Conservation (phyloP, 1,140 invertebrate species). For the Drosophila lacteicornis region DNA sequence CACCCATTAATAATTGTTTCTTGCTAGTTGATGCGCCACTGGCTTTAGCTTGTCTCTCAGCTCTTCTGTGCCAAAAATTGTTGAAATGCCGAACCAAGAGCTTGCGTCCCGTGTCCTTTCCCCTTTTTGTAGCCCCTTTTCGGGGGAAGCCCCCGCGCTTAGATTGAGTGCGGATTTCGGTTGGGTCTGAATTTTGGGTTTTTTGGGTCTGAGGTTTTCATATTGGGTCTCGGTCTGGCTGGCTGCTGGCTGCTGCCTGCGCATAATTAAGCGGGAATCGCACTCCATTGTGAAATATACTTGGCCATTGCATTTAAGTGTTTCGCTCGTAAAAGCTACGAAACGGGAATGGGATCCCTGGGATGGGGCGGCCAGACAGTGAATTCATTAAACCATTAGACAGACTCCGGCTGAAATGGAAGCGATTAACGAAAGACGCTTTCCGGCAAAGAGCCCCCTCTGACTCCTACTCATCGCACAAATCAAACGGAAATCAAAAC, state of each 20-base stretch:
- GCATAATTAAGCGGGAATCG: constrained; percentile 68
- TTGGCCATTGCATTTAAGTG: constrained; percentile 62
- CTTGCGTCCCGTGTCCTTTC: constrained; percentile 47
- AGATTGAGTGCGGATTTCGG: constrained; percentile 32
- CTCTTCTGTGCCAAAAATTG: constrained; percentile 48
- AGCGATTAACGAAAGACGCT: constrained; percentile 54
- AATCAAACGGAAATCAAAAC: constrained; percentile 68
- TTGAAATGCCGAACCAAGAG: constrained; percentile 38
- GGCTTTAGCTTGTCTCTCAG: constrained; percentile 54
- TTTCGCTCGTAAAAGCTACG: constrained; percentile 47
- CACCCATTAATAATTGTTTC: constrained; percentile 59
- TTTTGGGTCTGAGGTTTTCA: constrained; percentile 4
- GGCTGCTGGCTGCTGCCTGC: constrained; percentile 40
- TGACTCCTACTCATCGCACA: constrained; percentile 5
- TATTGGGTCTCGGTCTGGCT: constrained; percentile 22
- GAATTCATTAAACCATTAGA: constrained; percentile 69
- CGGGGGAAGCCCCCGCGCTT: not conserved
- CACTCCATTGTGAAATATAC: constrained; percentile 53
- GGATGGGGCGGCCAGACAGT: constrained; percentile 25
- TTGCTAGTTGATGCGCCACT: constrained; percentile 51
- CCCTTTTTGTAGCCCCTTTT: constrained; percentile 13
- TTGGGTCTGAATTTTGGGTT: constrained; percentile 5
- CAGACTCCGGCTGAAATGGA: constrained; percentile 26
- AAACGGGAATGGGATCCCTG: constrained; percentile 9
- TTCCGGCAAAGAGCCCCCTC: constrained; percentile 22